Base-by-base conservation (phyloP, 2,888 invertebrate species). In the Drosophila anomelani region DNA sequence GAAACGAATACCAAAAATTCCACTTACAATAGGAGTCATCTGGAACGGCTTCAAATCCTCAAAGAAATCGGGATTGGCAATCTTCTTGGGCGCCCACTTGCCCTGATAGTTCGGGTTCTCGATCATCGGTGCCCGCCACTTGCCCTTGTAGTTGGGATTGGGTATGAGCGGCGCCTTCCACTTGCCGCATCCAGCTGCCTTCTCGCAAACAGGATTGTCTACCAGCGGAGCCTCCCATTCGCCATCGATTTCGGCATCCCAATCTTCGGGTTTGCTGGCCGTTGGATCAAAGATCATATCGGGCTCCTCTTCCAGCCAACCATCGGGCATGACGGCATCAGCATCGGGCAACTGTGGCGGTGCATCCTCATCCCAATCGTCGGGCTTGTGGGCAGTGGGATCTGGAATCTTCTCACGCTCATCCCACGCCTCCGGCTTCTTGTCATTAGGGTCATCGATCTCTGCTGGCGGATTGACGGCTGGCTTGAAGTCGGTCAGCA, bases 161-260 rank as follows among this genome's bases (percentile, higher is more conserved):
- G 96, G 94, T 51, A 98, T 95, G 85, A 95, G 93, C 20, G 98
- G 97, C 20, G 96, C 94, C 77, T 95, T 95, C 98, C 99, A 99
- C 47, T 94, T 93, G 0, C 99, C 99, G 93, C 99, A 99, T 15
- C 99, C 99, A 4, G 96, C 94, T 8, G 95, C 95, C 59, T 93
- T 91, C 78, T 94, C 94, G 91, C 99, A 99, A 5, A 93, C 94
- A 0, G 98, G 98, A 94, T 99, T 99, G 87, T 96, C 96, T 36
- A 99, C 95, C 62, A 97, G 94, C 0, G 99, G 98, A 6, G 99
- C 96, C 92, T 99, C 99, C 99, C 99, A 99, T 90, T 97, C 96
- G 2, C 99, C 99, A 93, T 99, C 99, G 96, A 99, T 99, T 79
- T 99, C 98, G 20, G 96, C 95, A 92, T 99, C 99, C 98, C 99